Evolutionary conservation across 2,113 vertebrate species (phyloP).

Genomic region (Reinhardtius hippoglossoides): DNA sequence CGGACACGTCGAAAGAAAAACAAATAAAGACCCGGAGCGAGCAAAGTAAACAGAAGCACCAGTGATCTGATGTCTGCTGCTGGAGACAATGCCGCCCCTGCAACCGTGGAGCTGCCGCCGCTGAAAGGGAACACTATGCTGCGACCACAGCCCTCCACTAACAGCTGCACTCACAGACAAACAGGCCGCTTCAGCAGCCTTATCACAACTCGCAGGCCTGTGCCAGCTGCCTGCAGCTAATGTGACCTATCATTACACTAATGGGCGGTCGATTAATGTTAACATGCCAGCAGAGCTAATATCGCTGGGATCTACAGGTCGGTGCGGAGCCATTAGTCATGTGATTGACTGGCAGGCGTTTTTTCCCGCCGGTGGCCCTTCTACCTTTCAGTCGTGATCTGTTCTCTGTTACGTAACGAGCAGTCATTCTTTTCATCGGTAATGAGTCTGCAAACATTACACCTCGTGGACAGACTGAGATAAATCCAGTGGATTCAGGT

Average conservation of each 20-base stretch:
- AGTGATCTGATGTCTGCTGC: not conserved
- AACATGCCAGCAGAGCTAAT: conserved; percentile 67
- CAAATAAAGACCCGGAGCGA: not conserved
- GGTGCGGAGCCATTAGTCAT: conserved; percentile 40
- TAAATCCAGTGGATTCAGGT: not conserved
- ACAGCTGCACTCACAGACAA: conserved; percentile 58
- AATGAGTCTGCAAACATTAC: not conserved
- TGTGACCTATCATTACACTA: conserved; percentile 68
- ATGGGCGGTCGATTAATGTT: conserved; percentile 72
- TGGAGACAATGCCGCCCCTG: not conserved
- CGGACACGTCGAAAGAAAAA: no score
- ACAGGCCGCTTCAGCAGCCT: conserved; percentile 35
- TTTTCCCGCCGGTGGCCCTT: not conserved
- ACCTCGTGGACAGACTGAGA: not conserved
- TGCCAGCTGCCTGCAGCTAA: conserved; percentile 56
- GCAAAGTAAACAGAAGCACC: not conserved
- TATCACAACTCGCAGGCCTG: conserved; percentile 24
- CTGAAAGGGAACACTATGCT: conserved; percentile 44
- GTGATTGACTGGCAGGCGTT: conserved; percentile 20
- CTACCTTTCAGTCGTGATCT: not conserved
- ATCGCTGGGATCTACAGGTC: conserved; percentile 56
- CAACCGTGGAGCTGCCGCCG: conserved; percentile 19
- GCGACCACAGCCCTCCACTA: conserved; percentile 10
- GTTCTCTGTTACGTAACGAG: not conserved
- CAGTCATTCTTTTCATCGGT: conserved; percentile 9